These are phyloP conservation scores for Acrocephalus scirpaceus DNA, from an alignment of 2,797 vertebrate genomes.

Conservation along the genomic window DNA sequence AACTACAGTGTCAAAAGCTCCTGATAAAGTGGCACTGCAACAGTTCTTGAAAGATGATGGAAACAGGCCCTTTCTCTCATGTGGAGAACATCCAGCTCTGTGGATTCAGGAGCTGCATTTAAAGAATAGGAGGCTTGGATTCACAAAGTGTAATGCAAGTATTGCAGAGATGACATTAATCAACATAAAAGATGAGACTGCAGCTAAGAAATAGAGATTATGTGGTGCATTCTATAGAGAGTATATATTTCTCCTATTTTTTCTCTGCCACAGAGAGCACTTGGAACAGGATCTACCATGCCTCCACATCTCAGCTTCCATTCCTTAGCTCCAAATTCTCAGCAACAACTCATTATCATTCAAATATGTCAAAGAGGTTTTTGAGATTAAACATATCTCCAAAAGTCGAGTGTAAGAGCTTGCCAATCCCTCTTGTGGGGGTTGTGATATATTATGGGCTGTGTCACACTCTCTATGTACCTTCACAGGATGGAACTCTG, in stretches of 20 bases:
- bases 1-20: neutral
- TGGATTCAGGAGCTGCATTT: neutral
- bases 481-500: neutral
- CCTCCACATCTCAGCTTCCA: neutral
- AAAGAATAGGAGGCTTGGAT: neutral
- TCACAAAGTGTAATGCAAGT: neutral
- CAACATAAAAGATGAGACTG: neutral
- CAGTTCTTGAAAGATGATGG: neutral
- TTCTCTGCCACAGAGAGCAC: neutral
- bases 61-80: neutral
- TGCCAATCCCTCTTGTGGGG: neutral
- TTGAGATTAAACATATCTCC: neutral
- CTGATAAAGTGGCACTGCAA: neutral
- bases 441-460: neutral
- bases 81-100: neutral
- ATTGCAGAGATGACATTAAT: neutral
- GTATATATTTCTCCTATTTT: neutral
- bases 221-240: neutral
- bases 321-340: neutral
- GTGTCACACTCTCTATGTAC: neutral
- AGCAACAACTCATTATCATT: neutral
- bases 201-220: neutral
- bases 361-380: neutral
- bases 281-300: neutral
- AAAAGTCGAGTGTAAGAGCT: neutral